phyloP scores from a whole-genome alignment of 1,140 invertebrate species.

The Heliothis subflexa region DNA sequence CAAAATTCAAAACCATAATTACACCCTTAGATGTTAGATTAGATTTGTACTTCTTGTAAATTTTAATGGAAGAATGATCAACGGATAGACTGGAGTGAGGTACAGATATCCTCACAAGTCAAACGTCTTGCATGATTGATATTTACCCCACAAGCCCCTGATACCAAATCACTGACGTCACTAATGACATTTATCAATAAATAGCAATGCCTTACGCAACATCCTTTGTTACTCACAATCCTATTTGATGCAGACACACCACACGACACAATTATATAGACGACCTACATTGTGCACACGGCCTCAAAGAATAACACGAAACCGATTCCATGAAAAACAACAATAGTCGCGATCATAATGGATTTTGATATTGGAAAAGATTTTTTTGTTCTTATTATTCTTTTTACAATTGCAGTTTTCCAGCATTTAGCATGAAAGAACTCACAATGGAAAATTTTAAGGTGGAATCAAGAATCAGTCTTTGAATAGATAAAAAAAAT shows the following conservation, averaged over 20 bases:
- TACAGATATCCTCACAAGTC: neutral
- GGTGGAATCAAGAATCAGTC: neutral
- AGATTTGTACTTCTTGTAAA: neutral
- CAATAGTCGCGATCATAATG: conserved; percentile 38
- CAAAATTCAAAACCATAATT: no score
- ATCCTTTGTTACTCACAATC: conserved; percentile 53
- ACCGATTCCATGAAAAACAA: conserved; percentile 25
- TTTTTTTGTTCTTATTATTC: conserved; percentile 26
- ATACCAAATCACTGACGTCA: conserved; percentile 47
- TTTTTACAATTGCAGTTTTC: conserved; percentile 11
- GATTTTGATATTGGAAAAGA: conserved; percentile 43
- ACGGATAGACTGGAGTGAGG: neutral
- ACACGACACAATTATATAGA: conserved; percentile 39
- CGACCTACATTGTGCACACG: conserved; percentile 36
- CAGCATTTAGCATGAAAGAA: neutral
- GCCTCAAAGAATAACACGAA: conserved; percentile 22
- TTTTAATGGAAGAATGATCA: neutral
- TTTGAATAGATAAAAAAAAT: neutral
- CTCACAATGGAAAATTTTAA: neutral
- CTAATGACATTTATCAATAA: conserved; percentile 75
- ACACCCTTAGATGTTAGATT: no score
- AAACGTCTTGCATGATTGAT: neutral
- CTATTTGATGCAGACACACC: conserved; percentile 48
- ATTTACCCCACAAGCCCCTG: conserved; percentile 13
- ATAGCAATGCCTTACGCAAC: conserved; percentile 73